Evolutionary conservation across 2,113 vertebrate genomes (phyloP), one percentile per base, ranked within the genome.

Genomic region (Argyrosomus japonicus): DNA sequence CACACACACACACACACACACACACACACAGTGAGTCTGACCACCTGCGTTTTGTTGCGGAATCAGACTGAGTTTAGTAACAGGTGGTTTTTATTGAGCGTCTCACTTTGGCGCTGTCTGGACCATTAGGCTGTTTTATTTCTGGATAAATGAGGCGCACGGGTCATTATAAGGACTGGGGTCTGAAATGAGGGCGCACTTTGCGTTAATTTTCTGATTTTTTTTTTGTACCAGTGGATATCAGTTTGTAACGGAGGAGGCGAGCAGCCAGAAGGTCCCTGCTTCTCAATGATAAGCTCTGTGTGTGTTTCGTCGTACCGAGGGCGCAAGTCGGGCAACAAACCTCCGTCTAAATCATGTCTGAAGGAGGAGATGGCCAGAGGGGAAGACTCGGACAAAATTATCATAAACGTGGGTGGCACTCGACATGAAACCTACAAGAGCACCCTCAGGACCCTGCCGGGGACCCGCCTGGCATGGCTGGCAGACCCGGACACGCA

Each of bases 261-360:
- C 77, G 63, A 82, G 76, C 83, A 74, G 81, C 79, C 89, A 40
- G 54, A 23, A 69, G 68, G 58, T 70, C 75, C 25, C 80, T 83
- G 78, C 90, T 69, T 92, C 89, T 85, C 94, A 86, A 95, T 99
- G 98, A 99, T 99, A 91, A 99, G 98, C 97, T 99, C 98, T 54
- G 98, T 99, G 97, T 99, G 98, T 93, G 98, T 99, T 87, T 99
- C 98, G 94, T 97, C 98, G 92, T 99, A 99, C 95, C 98, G 98
- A 77, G 98, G 98, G 94, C 98, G 98, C 93, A 99, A 99, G 95
- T 97, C 98, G 68, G 97, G 97, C 94, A 99, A 99, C 95, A 99
- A 99, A 96, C 97, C 98, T 93, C 96, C 98, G 83, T 99, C 98
- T 75, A 99, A 99, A 97, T 95, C 97, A 98, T 99, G 98, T 96